Conservation (phyloP, 2,888 invertebrate species). For the Microctonus aethiopoides region DNA sequence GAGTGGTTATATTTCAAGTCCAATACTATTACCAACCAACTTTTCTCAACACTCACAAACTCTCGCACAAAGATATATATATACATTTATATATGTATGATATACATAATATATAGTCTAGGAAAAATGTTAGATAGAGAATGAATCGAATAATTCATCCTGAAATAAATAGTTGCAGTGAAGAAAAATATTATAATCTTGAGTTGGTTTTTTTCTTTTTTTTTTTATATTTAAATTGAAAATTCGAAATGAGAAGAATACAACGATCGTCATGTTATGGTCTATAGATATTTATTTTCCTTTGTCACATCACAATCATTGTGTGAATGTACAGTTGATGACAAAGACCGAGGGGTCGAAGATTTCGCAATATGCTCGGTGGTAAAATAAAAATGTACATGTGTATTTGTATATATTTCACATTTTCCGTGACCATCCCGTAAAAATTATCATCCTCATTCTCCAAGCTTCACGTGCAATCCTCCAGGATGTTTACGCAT, state of each 20-base stretch:
- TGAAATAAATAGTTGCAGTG: background rate
- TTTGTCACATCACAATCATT: slow-evolving; percentile 1
- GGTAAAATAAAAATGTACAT: background rate
- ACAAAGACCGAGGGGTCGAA: slow-evolving; percentile 1
- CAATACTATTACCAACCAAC: background rate
- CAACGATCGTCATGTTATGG: background rate
- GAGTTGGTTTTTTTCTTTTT: background rate
- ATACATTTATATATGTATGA: too few relatives aligned
- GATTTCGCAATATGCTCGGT: background rate
- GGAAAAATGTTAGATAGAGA: background rate
- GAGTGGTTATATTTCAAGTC: slow-evolving; percentile 16
- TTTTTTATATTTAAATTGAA: background rate
- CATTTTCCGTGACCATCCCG: slow-evolving; percentile 13
- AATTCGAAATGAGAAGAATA: background rate
- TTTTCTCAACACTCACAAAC: slow-evolving; percentile 13
- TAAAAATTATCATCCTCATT: slow-evolving; percentile 23
- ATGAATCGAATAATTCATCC: background rate
- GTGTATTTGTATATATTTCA: background rate
- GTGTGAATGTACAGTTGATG: background rate
- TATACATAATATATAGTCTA: background rate
- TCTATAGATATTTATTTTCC: slow-evolving; percentile 1
- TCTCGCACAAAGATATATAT: too few relatives aligned
- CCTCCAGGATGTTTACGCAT: slow-evolving; percentile 53
- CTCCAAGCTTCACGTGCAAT: slow-evolving; percentile 18
- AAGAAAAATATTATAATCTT: slow-evolving; percentile 2